phyloP scores from a whole-genome alignment of 2,888 invertebrate genomes.

The Melieria picta region DNA sequence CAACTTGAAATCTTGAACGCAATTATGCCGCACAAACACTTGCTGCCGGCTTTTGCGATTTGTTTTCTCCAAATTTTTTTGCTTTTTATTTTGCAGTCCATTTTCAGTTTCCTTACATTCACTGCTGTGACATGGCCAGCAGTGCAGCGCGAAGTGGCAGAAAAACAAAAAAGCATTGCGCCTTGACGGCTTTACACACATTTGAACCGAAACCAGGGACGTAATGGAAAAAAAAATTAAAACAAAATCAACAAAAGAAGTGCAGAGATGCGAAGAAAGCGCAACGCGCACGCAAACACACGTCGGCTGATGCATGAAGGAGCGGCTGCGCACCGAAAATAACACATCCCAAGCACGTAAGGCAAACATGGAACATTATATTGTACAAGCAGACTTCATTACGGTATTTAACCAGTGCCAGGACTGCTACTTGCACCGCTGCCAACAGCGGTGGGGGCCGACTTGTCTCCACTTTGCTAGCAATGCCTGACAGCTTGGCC shows the following conservation, averaged over 20 bases:
- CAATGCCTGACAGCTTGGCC: slow-evolving; percentile 46
- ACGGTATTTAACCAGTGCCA: slow-evolving; percentile 63
- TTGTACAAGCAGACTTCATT: slow-evolving; percentile 65
- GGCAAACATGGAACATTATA: slow-evolving; percentile 64
- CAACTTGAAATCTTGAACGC: slow-evolving; percentile 46
- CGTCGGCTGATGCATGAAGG: slow-evolving; percentile 24
- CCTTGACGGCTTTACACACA: background rate
- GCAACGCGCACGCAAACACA: slow-evolving; percentile 40
- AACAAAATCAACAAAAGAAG: background rate
- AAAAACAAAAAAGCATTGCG: too few species aligned
- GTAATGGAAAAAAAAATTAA: background rate
- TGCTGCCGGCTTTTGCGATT: slow-evolving; percentile 45
- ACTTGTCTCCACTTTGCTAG: slow-evolving; percentile 36
- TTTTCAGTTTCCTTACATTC: background rate
- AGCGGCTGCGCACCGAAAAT: slow-evolving; percentile 25
- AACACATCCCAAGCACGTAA: slow-evolving; percentile 60
- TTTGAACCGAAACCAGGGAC: background rate
- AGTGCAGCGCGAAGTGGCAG: too few species aligned
- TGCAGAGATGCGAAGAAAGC: background rate
- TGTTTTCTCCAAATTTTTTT: slow-evolving; percentile 48
- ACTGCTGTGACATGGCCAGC: too few species aligned
- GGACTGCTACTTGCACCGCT: slow-evolving; percentile 31
- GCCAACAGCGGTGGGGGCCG: slow-evolving; percentile 6
- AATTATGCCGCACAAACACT: slow-evolving; percentile 59
- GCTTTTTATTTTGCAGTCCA: slow-evolving; percentile 4